Evolutionary conservation across 2,113 vertebrate genomes (phyloP), one percentile per base, ranked within the genome.

Genomic region (Semicossyphus pulcher): DNA sequence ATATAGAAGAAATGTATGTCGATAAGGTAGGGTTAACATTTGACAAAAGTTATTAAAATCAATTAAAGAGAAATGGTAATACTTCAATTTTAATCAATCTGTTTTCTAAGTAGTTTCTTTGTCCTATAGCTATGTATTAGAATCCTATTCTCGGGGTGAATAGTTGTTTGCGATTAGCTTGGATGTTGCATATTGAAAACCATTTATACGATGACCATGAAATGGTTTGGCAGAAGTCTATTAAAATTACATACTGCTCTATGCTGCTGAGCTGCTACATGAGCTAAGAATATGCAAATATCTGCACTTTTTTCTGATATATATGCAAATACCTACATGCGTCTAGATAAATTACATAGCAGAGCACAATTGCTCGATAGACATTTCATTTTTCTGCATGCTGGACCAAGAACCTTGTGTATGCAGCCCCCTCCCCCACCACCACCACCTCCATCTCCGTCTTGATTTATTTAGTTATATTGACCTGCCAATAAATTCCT

Each of bases 381-480:
- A 4, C 25, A 10, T 68, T 49, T 57, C 7, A 10, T 66, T n/a
- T 36, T 29, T 51, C 53, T 58, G 7, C 25, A 47, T 52, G 6
- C 47, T 9, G 26, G 39, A 20, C 10, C 21, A 11, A 58, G 21
- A 20, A n/a, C 20, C 8, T 4, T 1, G 8, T 44, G 16, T 14
- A 44, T 21, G 31, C 34, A 28, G 18, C 34, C 8, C 26, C 36
- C 28, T 41, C 52, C 47, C 31, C 26, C 14, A n/a, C n/a, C n/a
- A n/a, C n/a, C 56, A 2, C 51, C 29, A n/a, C 47, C 59, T 15
- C 56, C 25, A 31, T 67, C n/a, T 66, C 65, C 39, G 39, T 26
- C 52, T 47, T 72, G 57, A 78, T 90, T 81, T 67, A 86, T 81
- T 70, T 71, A 10, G 28, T 76, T 86, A 68, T 69, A 86, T 51